These are phyloP conservation scores for Scaptodrosophila latifasciaeformis DNA, from an alignment of 2,888 invertebrate genomes.

Conservation along the genomic window DNA sequence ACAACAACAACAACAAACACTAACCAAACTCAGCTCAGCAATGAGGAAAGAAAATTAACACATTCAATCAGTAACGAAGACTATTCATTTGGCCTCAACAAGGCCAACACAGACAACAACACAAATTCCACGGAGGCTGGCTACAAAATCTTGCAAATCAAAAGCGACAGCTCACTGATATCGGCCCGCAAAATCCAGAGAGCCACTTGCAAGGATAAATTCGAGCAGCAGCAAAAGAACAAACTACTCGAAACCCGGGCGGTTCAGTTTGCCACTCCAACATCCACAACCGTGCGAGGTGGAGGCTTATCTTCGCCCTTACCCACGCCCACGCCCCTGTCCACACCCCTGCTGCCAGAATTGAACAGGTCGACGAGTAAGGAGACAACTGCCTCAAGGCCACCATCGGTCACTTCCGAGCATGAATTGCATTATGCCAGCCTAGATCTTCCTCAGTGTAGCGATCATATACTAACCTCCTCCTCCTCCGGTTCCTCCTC, in stretches of 20 bases:
- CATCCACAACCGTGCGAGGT: neutral
- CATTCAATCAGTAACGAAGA: constrained; percentile 47
- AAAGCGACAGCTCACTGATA: constrained; percentile 70
- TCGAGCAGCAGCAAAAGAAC: constrained; percentile 20
- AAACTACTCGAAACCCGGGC: neutral
- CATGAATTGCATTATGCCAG: constrained; percentile 81
- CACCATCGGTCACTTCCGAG: constrained; percentile 72
- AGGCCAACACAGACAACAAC: constrained; percentile 27
- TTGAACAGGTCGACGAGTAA: neutral
- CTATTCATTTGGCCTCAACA: constrained; percentile 43
- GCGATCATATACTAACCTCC: constrained; percentile 5
- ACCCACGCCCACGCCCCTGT: too few relatives aligned
- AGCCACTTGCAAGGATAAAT: constrained; percentile 23
- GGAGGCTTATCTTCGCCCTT: too few relatives aligned
- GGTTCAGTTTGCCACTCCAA: neutral
- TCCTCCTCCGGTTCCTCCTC: too few relatives aligned
- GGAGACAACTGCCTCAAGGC: constrained; percentile 49
- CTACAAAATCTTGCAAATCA: constrained; percentile 70
- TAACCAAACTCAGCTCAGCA: constrained; percentile 15
- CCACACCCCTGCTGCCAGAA: too few relatives aligned
- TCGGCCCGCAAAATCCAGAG: constrained; percentile 39
- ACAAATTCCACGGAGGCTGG: constrained; percentile 43
- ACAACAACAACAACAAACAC: neutral
- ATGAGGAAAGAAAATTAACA: constrained; percentile 40
- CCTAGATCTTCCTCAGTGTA: constrained; percentile 77